Percentiles rank a stretch among this genome's conserved stretches.
These are phyloP conservation scores for Virgularia gustaviana DNA, from an alignment of 92 coral and sea anemone species.

Conservation along the genomic window DNA sequence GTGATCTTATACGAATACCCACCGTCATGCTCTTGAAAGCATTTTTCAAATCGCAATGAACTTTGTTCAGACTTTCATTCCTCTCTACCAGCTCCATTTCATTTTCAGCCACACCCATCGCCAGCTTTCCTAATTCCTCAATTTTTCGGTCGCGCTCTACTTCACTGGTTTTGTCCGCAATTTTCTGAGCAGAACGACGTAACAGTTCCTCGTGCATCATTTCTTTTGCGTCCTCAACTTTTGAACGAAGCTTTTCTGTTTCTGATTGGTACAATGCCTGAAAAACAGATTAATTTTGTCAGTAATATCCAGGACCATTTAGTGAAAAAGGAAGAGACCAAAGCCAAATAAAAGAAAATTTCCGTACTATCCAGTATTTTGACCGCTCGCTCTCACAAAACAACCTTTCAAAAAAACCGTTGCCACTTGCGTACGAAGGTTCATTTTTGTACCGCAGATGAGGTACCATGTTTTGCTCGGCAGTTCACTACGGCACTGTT, in stretches of 20 bases:
- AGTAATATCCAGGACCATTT: too few species aligned
- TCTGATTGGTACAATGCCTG: constrained; percentile 84
- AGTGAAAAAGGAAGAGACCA: too few species aligned
- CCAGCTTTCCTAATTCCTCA: constrained; percentile 56
- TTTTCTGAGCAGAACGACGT: constrained; percentile 58
- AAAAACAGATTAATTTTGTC: too few species aligned
- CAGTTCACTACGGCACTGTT: too few species aligned
- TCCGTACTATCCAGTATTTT: too few species aligned
- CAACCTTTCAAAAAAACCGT: too few species aligned
- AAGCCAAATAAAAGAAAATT: too few species aligned
- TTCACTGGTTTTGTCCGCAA: constrained; percentile 61
- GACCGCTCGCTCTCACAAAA: too few species aligned
- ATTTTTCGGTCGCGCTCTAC: constrained; percentile 66
- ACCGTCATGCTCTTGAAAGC: constrained; percentile 83
- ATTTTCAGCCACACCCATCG: constrained; percentile 59
- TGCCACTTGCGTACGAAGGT: too few species aligned
- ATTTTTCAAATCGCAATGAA: constrained; percentile 72
- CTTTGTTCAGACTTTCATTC: constrained; percentile 64
- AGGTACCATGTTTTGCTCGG: too few species aligned
- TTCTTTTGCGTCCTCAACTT: constrained; percentile 59
- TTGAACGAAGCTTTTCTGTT: constrained; percentile 63
- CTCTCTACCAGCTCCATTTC: constrained; percentile 85
- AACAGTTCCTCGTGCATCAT: constrained; percentile 76
- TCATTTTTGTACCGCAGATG: too few species aligned
- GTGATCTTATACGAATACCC: neutral